Evolutionary conservation across 2,888 invertebrate genomes (phyloP).

Genomic region (Pherbina coryleti): DNA sequence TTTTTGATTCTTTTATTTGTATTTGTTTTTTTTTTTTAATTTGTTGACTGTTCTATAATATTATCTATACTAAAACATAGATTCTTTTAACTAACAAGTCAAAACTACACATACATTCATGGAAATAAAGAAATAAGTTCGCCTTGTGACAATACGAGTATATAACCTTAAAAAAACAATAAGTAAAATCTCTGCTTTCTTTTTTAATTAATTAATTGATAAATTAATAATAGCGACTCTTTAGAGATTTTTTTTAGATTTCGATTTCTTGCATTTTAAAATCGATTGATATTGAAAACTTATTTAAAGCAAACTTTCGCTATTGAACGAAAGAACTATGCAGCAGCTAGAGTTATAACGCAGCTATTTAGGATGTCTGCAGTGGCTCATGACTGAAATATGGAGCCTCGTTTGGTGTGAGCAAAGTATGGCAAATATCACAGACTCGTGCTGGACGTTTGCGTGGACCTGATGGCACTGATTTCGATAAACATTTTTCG

Average conservation of each 20-base stretch:
- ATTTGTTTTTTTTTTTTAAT: neutral
- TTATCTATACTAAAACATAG: slow-evolving; percentile 20
- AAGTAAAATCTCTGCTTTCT: no score
- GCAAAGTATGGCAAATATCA: slow-evolving; percentile 96
- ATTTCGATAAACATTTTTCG: slow-evolving; percentile 82
- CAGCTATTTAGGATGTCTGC: slow-evolving; percentile 56
- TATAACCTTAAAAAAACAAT: no score
- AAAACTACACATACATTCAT: neutral
- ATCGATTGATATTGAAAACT: neutral
- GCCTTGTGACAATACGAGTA: neutral
- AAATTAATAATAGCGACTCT: no score
- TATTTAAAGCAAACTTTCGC: neutral
- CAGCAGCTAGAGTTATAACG: neutral
- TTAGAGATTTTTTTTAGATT: no score
- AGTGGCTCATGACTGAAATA: slow-evolving; percentile 84
- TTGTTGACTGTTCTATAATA: slow-evolving; percentile 7
- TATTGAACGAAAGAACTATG: no score
- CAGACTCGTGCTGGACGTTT: slow-evolving; percentile 91
- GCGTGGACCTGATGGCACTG: slow-evolving; percentile 88
- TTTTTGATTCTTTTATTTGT: neutral
- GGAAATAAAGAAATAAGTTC: neutral
- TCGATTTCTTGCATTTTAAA: neutral
- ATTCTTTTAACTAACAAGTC: slow-evolving; percentile 6
- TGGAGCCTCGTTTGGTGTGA: slow-evolving; percentile 90
- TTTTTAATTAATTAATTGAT: no score